Evolutionary conservation across 2,113 vertebrate genomes (phyloP).

Genomic region (Nannospalax galili): DNA sequence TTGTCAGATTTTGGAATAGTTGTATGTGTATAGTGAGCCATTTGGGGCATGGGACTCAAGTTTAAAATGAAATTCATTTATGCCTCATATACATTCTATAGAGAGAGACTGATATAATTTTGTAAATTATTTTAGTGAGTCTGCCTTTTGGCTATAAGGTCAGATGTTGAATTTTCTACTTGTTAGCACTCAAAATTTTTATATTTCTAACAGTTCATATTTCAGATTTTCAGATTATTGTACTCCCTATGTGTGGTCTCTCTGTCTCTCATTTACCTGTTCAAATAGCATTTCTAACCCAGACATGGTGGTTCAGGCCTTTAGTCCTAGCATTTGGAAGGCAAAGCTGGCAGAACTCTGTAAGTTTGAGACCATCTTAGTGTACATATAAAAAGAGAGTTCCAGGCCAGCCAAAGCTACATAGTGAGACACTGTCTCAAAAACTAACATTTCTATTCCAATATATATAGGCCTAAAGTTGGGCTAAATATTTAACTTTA

Average conservation of each 20-base stretch:
- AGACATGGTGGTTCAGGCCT: too few species aligned
- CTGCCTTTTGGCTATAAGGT: not conserved
- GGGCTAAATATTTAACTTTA: slow-evolving; percentile 19
- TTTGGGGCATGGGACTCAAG: not conserved
- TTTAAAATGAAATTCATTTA: not conserved
- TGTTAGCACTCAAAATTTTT: not conserved
- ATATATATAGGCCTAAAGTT: not conserved
- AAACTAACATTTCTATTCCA: not conserved
- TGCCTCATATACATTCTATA: not conserved
- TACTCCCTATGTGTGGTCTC: not conserved
- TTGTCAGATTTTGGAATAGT: not conserved
- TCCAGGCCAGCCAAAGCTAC: too few species aligned
- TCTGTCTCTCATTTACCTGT: not conserved
- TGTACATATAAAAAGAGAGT: too few species aligned
- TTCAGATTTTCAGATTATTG: not conserved
- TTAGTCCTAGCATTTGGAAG: too few species aligned
- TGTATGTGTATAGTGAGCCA: not conserved
- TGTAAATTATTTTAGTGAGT: not conserved
- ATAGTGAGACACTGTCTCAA: too few species aligned
- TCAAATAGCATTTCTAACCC: not conserved
- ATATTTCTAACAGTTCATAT: not conserved
- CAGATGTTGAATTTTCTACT: not conserved
- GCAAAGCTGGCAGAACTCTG: too few species aligned
- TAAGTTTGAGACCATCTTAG: too few species aligned
- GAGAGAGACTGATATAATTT: not conserved